Evolutionary conservation across 2,797 vertebrate genomes (phyloP), one percentile per base, ranked within the genome.

Genomic region (Lithobates pipiens): DNA sequence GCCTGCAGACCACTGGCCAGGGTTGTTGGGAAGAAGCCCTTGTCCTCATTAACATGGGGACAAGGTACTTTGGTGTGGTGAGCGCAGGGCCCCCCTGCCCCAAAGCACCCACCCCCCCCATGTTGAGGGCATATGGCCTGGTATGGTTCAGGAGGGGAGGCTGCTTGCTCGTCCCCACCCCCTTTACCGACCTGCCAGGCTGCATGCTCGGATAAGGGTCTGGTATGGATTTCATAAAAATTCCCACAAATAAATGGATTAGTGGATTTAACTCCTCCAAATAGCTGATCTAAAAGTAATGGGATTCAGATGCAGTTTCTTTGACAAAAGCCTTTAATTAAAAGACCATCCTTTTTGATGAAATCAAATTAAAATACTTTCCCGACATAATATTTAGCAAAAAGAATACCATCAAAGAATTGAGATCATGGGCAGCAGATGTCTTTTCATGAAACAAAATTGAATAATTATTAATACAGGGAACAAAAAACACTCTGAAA

Each of bases 371-470:
- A 54, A 29, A 70, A 54, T 54, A n/a, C 7, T 72, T 72, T 61
- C 54, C 23, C 23, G 29, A 0, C 18, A 32, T 29, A 79, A 69
- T 54, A 67, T 70, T 69, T 70, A 13, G 27, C 39, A 80, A 46
- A 70, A 70, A 36, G 77, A 68, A 70, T 32, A 34, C 6, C 39
- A 80, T 80, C 77, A 79, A 46, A 50, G 65, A 50, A 50, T 29
- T 50, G n/a, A n/a, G 67, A 80, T 32, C 67, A 70, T 50, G 25
- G 61, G 44, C 77, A 50, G 65, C 77, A 25, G 29, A 34, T 69
- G 67, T 80, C 65, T 80, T 80, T 70, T 54, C 44, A 69, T 80
- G 70, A n/a, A 34, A 29, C 32, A 15, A 54, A 44, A 54, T 80
- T 70, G 18, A 70, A 78, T 78, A 78, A 67, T 80, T 70, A 80